These are phyloP conservation scores for Lypha dubia DNA, from an alignment of 2,888 invertebrate genomes.

Conservation along the genomic window DNA sequence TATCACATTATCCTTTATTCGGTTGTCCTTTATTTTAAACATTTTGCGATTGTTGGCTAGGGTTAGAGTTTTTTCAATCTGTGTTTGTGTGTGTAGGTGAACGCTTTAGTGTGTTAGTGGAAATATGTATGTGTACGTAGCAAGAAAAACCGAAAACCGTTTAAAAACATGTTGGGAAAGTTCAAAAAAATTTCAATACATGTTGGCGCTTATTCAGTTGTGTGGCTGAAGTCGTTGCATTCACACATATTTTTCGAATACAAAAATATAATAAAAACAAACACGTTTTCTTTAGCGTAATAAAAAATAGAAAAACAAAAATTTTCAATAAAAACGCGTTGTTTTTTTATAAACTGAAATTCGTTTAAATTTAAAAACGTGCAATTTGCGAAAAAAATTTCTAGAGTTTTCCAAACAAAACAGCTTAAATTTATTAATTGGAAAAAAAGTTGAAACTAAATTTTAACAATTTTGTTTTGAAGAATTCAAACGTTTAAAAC, in stretches of 20 bases:
- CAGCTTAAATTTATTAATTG: background rate
- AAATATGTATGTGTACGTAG: too few relatives aligned
- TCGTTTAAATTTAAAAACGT: conserved; percentile 50
- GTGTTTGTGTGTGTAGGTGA: background rate
- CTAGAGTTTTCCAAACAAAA: background rate
- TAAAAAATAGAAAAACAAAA: conserved; percentile 12
- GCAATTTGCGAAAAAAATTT: conserved; percentile 13
- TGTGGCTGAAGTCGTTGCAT: conserved; percentile 76
- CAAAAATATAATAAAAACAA: conserved; percentile 53
- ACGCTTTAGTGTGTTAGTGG: background rate
- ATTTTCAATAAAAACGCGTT: conserved; percentile 1
- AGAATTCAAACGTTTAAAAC: background rate
- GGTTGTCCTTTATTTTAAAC: conserved; percentile 34
- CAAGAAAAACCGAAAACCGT: conserved; percentile 52
- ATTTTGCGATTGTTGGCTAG: conserved; percentile 41
- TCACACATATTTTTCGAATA: conserved; percentile 73
- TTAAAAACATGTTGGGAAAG: conserved; percentile 59
- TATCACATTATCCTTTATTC: conserved; percentile 40
- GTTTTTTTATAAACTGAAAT: background rate
- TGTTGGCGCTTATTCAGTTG: conserved; percentile 74
- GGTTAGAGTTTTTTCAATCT: background rate
- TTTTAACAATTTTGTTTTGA: too few relatives aligned
- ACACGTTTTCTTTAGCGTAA: conserved; percentile 60
- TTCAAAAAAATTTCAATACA: conserved; percentile 67
- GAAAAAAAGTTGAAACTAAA: background rate